phyloP scores from a whole-genome alignment of 2,888 invertebrate genomes.

The Hirtodrosophila alboralis region DNA sequence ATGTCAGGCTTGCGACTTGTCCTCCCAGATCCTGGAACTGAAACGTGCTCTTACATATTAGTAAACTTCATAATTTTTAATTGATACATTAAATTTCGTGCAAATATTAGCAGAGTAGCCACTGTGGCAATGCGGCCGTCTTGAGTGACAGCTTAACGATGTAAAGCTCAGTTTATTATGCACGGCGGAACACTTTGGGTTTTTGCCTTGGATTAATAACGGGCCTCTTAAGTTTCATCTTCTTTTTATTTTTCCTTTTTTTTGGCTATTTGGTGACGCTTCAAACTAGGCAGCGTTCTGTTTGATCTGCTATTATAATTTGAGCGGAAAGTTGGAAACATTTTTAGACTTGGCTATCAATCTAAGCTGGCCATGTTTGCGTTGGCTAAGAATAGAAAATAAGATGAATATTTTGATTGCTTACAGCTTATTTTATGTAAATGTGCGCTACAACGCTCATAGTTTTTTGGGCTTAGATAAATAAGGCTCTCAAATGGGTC shows the following conservation, averaged over 20 bases:
- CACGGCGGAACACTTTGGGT: slow-evolving; percentile 49
- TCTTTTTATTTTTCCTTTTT: too few species aligned
- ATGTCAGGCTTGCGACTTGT: slow-evolving; percentile 41
- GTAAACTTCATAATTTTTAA: slow-evolving; percentile 84
- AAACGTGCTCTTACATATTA: slow-evolving; percentile 83
- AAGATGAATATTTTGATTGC: slow-evolving; percentile 22
- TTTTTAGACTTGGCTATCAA: slow-evolving; percentile 23
- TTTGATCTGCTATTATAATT: slow-evolving; percentile 53
- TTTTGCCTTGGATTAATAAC: slow-evolving; percentile 46
- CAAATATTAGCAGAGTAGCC: slow-evolving; percentile 71
- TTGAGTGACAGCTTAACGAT: slow-evolving; percentile 78
- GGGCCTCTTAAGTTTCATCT: slow-evolving; percentile 40
- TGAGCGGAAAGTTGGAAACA: slow-evolving; percentile 31
- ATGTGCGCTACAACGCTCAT: background rate
- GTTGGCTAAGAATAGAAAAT: slow-evolving; percentile 10
- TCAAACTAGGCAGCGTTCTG: slow-evolving; percentile 32
- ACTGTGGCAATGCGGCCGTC: slow-evolving; percentile 30
- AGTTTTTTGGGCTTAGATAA: background rate
- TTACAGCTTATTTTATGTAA: slow-evolving; percentile 22
- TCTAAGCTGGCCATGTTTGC: slow-evolving; percentile 32
- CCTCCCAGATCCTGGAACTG: slow-evolving; percentile 17
- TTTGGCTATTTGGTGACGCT: slow-evolving; percentile 2
- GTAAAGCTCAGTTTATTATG: slow-evolving; percentile 77
- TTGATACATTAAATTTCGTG: slow-evolving; percentile 84
- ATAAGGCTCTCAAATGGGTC: background rate